These are phyloP conservation scores for Helicolenus hilgendorfi DNA, from an alignment of 2,797 vertebrate genomes.

Conservation along the genomic window DNA sequence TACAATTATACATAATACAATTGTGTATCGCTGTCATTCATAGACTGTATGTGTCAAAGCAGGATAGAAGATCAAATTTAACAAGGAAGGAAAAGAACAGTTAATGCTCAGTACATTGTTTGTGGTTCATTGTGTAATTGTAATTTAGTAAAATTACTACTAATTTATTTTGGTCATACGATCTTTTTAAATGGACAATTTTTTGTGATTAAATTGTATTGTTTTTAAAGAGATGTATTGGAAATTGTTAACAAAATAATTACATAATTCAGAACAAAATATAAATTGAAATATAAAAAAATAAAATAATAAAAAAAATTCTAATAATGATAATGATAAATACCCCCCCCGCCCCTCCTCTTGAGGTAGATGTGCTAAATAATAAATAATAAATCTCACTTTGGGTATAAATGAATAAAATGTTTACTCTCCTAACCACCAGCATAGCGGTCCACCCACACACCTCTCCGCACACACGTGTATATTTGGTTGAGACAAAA, in stretches of 20 bases:
- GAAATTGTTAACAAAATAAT: too few relatives aligned
- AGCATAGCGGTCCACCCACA: neutral
- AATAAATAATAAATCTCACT: conserved; percentile 14
- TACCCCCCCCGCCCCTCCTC: too few relatives aligned
- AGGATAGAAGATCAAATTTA: neutral
- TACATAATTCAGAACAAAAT: too few relatives aligned
- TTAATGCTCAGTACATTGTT: neutral
- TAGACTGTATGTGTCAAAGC: neutral
- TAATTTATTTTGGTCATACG: neutral
- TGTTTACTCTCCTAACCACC: conserved; percentile 22
- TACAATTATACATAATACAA: too few relatives aligned
- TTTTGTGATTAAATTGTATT: neutral
- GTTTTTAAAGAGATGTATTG: too few relatives aligned
- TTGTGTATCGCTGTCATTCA: neutral
- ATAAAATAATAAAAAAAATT: too few relatives aligned
- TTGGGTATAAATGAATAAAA: conserved; percentile 42
- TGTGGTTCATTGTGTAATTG: neutral
- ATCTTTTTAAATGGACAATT: neutral
- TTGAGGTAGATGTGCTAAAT: neutral
- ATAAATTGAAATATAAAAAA: too few relatives aligned
- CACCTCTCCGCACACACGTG: neutral
- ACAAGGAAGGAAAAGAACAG: neutral
- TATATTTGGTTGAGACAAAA: conserved; percentile 9
- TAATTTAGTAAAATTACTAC: neutral
- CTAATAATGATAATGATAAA: too few relatives aligned